Evolutionary conservation across 2,888 invertebrate species (phyloP).

Genomic region (Acleris cristana): DNA sequence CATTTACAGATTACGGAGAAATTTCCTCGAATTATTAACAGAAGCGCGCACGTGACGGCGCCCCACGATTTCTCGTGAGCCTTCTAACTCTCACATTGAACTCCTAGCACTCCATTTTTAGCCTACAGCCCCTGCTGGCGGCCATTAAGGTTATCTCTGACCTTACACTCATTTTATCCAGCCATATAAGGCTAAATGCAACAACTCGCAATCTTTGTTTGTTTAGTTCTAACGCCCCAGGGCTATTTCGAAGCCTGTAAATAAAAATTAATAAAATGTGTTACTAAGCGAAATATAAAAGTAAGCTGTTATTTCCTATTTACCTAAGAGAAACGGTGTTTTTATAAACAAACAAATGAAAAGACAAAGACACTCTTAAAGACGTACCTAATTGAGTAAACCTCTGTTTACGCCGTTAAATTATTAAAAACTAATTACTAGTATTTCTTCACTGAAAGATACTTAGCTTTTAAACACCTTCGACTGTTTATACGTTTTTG

Average conservation of each 20-base stretch:
- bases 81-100: slow-evolving; percentile 44
- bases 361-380: too few species aligned
- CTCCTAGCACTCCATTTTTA: slow-evolving; percentile 38
- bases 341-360: too few species aligned
- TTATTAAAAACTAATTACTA: too few species aligned
- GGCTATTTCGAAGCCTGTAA: slow-evolving; percentile 10
- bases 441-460: too few species aligned
- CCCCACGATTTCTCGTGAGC: slow-evolving; percentile 61
- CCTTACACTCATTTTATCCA: slow-evolving; percentile 41
- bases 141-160: slow-evolving; percentile 43
- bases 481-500: too few species aligned
- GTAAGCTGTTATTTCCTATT: too few species aligned
- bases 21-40: slow-evolving; percentile 15
- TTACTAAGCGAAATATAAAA: too few species aligned
- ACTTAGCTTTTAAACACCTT: too few species aligned
- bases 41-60: slow-evolving; percentile 45
- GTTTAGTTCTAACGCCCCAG: not conserved
- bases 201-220: slow-evolving; percentile 21
- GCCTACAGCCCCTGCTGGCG: slow-evolving; percentile 43
- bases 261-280: not conserved
- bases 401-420: too few species aligned
- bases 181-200: slow-evolving; percentile 24
- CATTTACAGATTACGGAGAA: not conserved
- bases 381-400: too few species aligned
- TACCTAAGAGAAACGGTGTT: too few species aligned